Percentiles rank a stretch among this genome's conserved stretches.
Conservation (phyloP, 2,113 vertebrate species). For the Leptobrachium ailaonicum region DNA sequence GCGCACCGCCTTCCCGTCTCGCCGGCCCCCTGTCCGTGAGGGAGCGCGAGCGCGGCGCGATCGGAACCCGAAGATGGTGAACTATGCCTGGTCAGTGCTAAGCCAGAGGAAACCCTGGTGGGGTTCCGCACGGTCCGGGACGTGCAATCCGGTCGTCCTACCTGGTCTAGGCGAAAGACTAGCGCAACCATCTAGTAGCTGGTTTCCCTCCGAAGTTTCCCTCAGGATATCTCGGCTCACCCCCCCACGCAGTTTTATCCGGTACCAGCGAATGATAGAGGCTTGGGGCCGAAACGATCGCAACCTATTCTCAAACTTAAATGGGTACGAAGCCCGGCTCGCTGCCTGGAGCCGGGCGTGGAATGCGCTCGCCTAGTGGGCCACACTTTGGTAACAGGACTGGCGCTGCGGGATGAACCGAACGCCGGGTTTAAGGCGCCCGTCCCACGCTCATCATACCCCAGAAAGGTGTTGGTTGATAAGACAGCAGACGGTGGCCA, state of each 20-base stretch:
- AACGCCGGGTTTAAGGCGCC: conserved; percentile 24
- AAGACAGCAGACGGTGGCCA: neutral
- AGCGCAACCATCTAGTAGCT: conserved; percentile 56
- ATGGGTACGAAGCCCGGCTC: neutral
- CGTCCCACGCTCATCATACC: conserved; percentile 39
- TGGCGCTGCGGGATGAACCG: no score
- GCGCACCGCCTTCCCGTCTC: no score
- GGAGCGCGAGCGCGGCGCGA: conserved; percentile 51
- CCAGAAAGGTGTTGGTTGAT: no score
- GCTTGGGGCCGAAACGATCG: conserved; percentile 36
- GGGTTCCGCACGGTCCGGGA: neutral
- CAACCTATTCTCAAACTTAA: conserved; percentile 50
- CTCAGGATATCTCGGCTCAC: conserved; percentile 50
- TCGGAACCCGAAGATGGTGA: no score
- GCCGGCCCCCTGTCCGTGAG: conserved; percentile 48
- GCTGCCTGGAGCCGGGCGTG: neutral
- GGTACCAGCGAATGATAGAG: conserved; percentile 51
- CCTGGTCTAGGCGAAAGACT: conserved; percentile 57
- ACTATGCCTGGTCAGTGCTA: neutral
- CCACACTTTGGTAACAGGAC: conserved; percentile 52
- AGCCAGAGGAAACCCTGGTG: neutral
- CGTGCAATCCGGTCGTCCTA: conserved; percentile 13
- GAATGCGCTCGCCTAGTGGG: neutral
- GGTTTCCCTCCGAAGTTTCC: conserved; percentile 55
- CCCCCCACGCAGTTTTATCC: conserved; percentile 35